phyloP scores from a whole-genome alignment of 2,797 vertebrate genomes.

The Chromis chromis region DNA sequence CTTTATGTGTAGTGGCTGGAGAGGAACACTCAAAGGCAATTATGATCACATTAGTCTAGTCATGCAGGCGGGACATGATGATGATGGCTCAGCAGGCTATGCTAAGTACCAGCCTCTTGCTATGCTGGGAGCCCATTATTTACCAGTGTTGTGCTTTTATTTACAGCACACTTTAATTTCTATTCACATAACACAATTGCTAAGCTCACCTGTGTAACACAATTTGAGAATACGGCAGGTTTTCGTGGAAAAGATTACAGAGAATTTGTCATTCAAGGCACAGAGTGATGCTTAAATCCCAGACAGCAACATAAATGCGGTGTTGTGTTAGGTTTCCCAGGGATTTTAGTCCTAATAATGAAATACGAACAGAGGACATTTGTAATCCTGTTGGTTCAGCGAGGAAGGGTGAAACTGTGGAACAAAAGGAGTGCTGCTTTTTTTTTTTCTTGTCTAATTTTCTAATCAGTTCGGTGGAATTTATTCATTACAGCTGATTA shows the following conservation, averaged over 20 bases:
- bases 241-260: slow-evolving; percentile 22
- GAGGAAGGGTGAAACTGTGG: background rate
- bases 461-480: too few relatives aligned
- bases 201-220: background rate
- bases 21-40: slow-evolving; percentile 49
- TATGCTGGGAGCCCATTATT: slow-evolving; percentile 14
- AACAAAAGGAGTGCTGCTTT: background rate
- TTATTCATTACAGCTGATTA: too few relatives aligned
- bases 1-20: slow-evolving; percentile 45
- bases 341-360: slow-evolving; percentile 11
- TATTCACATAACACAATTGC: slow-evolving; percentile 5
- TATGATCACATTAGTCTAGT: slow-evolving; percentile 51
- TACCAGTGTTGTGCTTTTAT: slow-evolving; percentile 12
- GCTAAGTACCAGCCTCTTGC: background rate
- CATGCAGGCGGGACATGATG: slow-evolving; percentile 40
- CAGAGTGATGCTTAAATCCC: slow-evolving; percentile 25
- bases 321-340: background rate
- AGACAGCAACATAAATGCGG: background rate
- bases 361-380: background rate
- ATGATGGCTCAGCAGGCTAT: slow-evolving; percentile 32
- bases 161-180: slow-evolving; percentile 14
- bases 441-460: background rate
- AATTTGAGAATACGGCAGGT: background rate
- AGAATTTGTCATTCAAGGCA: slow-evolving; percentile 7
- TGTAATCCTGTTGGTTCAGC: slow-evolving; percentile 5